A percentile compares a stretch with the other conserved stretches of the same genome.
phyloP scores from a whole-genome alignment of 1,140 invertebrate species.

The Zaprionus camerounensis region DNA sequence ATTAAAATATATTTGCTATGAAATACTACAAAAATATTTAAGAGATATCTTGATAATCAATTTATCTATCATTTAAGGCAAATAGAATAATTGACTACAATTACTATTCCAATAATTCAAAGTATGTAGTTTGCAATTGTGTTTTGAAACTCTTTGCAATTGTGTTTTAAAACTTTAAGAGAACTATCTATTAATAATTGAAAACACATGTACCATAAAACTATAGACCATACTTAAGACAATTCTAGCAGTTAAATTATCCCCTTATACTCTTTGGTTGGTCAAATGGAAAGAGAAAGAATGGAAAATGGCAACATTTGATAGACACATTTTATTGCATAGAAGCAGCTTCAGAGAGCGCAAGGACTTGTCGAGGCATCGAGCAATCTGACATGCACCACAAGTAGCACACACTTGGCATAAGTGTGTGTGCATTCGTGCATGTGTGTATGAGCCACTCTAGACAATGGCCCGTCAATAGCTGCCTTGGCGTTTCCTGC shows the following conservation, averaged over 20 bases:
- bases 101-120: too few relatives aligned
- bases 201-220: background rate
- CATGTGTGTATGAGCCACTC: slow-evolving; percentile 25
- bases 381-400: slow-evolving; percentile 34
- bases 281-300: slow-evolving; percentile 20
- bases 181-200: background rate
- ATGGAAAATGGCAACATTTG: slow-evolving; percentile 57
- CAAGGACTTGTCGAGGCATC: slow-evolving; percentile 25
- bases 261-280: slow-evolving; percentile 14
- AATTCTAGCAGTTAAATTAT: background rate
- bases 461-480: slow-evolving; percentile 48
- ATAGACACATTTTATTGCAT: slow-evolving; percentile 80
- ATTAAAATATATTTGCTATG: too few relatives aligned
- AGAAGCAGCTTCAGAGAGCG: slow-evolving; percentile 40
- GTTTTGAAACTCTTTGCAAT: background rate
- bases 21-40: too few relatives aligned
- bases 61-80: too few relatives aligned
- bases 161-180: background rate
- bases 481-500: slow-evolving; percentile 39
- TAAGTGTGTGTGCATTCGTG: background rate
- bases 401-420: slow-evolving; percentile 10
- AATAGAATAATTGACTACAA: too few relatives aligned
- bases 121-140: too few relatives aligned
- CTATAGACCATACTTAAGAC: background rate
- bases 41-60: too few relatives aligned